Conservation (phyloP, 1,140 invertebrate species). For the Bactericera cockerelli region DNA sequence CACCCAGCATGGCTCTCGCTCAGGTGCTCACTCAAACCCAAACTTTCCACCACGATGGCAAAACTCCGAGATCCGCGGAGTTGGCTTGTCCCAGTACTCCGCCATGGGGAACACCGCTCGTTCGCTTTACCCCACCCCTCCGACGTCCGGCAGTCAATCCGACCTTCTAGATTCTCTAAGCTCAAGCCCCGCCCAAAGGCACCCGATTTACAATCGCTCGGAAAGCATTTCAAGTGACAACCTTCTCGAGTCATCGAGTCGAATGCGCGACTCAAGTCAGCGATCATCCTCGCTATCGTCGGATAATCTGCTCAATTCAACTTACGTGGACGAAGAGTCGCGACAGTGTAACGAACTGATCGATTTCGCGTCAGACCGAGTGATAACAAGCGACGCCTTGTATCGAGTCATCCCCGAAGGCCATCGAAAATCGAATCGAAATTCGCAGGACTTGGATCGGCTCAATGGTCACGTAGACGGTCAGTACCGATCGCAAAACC, state of each 20-base stretch:
- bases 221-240: neutral
- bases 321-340: too few relatives aligned
- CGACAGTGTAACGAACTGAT: too few relatives aligned
- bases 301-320: neutral
- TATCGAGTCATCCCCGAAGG: too few relatives aligned
- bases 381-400: too few relatives aligned
- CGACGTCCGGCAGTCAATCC: neutral
- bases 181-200: neutral
- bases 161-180: neutral
- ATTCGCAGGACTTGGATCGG: too few relatives aligned
- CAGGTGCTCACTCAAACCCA: neutral
- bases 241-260: neutral
- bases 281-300: neutral
- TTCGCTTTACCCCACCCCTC: neutral
- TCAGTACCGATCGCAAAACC: too few relatives aligned
- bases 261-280: too few relatives aligned
- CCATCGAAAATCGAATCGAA: too few relatives aligned
- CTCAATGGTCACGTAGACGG: too few relatives aligned
- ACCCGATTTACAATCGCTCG: neutral
- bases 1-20: neutral
- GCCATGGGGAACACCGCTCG: neutral
- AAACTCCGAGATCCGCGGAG: conserved; percentile 3
- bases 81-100: neutral
- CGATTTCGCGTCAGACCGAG: too few relatives aligned
- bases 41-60: neutral